Base-by-base conservation (phyloP, 2,113 vertebrate species). In the Gallinago jamesoni region DNA sequence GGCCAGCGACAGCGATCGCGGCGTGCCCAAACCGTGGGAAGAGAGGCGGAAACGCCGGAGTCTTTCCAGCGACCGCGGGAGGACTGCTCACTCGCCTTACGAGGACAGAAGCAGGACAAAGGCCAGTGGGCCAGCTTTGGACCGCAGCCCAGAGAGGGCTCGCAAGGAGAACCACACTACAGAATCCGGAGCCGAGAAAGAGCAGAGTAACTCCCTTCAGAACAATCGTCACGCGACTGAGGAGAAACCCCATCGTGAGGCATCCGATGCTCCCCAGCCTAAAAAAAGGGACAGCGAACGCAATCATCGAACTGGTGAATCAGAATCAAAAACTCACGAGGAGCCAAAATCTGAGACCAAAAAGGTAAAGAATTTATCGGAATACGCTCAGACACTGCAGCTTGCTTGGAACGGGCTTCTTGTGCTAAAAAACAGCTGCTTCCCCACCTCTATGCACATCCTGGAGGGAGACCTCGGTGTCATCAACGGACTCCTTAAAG, bases 401-500 rank as follows among this genome's bases (percentile, higher is more conserved):
- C 98, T 98, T 37, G 98, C 98, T 62, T 99, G 99, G 99, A 98
- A 98, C 3, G 99, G 99, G 92, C 99, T 99, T 79, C 99, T 99
- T 14, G 99, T 99, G 41, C 98, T 99, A 68, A 99, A 99, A 97
- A 99, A 99, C 97, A 99, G 99, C 98, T 99, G 99, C 94, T 99
- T 99, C 96, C 99, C 99, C 67, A 99, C 99, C 7, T 98, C 99
- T 97, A 98, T 99, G 98, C 99, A 98, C 98, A 97, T 99, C 97
- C 98, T 99, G 75, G 99, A 99, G 95, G 99, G 99, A 23, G 99
- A 99, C 37, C 90, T 98, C 3, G 97, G 98, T 1, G 99, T 99
- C 95, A 98, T 99, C 96, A 97, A 94, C 2, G 95, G 98, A 12
- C 98, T 99, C 83, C 98, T 99, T 94, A 98, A 98, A 97, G 99